Conservation (phyloP, 2,888 invertebrate species). For the Philopedon plagiatum region DNA sequence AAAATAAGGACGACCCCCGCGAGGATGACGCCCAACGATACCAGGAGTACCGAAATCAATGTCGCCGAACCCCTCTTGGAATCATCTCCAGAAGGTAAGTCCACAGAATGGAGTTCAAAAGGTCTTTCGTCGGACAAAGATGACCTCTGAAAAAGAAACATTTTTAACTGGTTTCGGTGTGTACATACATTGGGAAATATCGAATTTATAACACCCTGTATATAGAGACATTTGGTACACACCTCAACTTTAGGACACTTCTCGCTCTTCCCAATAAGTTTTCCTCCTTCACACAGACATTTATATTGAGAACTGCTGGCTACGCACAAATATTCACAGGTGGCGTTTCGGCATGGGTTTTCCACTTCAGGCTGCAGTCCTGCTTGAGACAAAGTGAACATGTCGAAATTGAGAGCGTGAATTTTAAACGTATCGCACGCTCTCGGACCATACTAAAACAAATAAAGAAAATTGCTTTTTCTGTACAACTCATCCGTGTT, state of each 20-base stretch:
- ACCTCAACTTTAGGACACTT: slow-evolving; percentile 58
- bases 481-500: no score
- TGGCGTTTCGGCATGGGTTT: slow-evolving; percentile 71
- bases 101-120: slow-evolving; percentile 44
- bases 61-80: slow-evolving; percentile 44
- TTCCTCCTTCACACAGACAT: slow-evolving; percentile 75
- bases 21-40: slow-evolving; percentile 53
- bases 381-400: slow-evolving; percentile 72
- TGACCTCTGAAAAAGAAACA: slow-evolving; percentile 42
- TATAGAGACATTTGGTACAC: background rate
- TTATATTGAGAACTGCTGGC: slow-evolving; percentile 68
- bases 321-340: slow-evolving; percentile 77
- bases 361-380: slow-evolving; percentile 71
- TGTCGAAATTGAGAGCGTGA: slow-evolving; percentile 68
- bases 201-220: no score
- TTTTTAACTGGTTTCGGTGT: background rate
- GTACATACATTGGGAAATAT: no score
- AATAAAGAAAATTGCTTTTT: background rate
- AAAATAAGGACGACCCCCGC: slow-evolving; percentile 49
- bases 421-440: slow-evolving; percentile 70
- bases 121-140: slow-evolving; percentile 36
- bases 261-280: slow-evolving; percentile 62
- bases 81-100: background rate
- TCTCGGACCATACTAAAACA: slow-evolving; percentile 66
- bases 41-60: slow-evolving; percentile 53